Evolutionary conservation across 2,888 invertebrate genomes (phyloP), one percentile per base, ranked within the genome.

Genomic region (Oscheius sp.): DNA sequence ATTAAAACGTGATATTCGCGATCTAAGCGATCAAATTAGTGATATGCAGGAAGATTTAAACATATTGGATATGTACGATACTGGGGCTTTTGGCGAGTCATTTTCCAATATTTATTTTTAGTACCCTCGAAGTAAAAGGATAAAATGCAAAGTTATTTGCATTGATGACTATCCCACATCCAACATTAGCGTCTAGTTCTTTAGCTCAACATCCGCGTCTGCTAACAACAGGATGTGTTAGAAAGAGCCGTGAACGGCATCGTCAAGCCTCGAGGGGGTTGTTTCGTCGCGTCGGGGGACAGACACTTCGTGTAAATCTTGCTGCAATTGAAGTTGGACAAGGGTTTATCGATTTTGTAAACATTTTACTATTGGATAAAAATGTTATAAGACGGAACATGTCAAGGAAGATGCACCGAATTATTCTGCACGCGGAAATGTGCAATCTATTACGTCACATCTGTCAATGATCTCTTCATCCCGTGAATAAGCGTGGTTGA

Each of bases 11-110:
- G 82, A 84, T 68, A 61, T 85, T 43, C 76, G 80, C 1, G 86
- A 86, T 53, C 64, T 85, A 12, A 78, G 77, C 69, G 85, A 87
- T 21, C 73, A 73, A 35, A 85, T 87, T 49, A 78, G 78, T 56
- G 85, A 87, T 49, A 80, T 86, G 80, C 86, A 85, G 45, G 79
- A 82, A 23, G 86, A 87, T 72, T 73, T 87, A 55, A 84, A 83
- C 27, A 77, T 80, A 9, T 73, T 87, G 64, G 82, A 85, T 46
- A 80, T 87, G 69, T 87, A 86, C 72, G 81, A 82, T 73, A 86
- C 82, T 13, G 86, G 85, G 3, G 79, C 83, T 13, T 81, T 82
- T 58, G 82, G 82, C 84, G 49, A 55, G 78, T 66, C 46, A 1
- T 21, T 25, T 27, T 58, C 13, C 13, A 49, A 18, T 21, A 25